Evolutionary conservation across 1,140 invertebrate species (phyloP), one percentile per base, ranked within the genome.

Genomic region (Oppia nitens): DNA sequence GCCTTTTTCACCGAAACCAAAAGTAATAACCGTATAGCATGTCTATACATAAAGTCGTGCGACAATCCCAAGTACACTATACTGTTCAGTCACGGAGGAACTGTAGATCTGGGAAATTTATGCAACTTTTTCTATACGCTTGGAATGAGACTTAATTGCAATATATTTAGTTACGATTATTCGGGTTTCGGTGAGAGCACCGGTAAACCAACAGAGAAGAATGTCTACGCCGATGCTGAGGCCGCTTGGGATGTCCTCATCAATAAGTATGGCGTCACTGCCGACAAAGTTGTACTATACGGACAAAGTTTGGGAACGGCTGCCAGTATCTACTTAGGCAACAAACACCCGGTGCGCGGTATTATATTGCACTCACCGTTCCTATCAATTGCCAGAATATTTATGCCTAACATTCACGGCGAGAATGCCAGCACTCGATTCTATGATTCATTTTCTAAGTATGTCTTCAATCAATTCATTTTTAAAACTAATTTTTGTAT

Each of bases 131-230:
- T 57, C 20, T 50, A 29, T 21, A 57, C 56, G 40, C 40, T 57
- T 21, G 56, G 9, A 4, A 29, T 21, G 6, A n/a, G 47, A n/a
- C 23, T 57, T 6, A 23, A 45, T 3, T 57, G 56, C 48, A 57
- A 57, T 40, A 50, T 79, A 50, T 75, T 78, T 64, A 73, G 73
- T 62, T 78, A 75, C 67, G 77, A 78, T 66, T 78, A 78, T 68
- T 76, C 75, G 54, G 77, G 77, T 59, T 60, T 28, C 28, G 57
- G 29, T 14, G 28, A 52, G 45, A 64, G 62, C 49, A 53, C 6
- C 2, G 76, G 77, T 24, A 71, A 70, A 62, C 70, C 77, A 23
- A 72, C 73, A 6, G 76, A 78, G 67, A 47, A 75, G 64, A 77
- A 77, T 67, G 63, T 78, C 9, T 79, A 79, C 66, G 68, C 74